Base-by-base conservation (phyloP, 2,888 invertebrate species). In the Drosophila anceps region DNA sequence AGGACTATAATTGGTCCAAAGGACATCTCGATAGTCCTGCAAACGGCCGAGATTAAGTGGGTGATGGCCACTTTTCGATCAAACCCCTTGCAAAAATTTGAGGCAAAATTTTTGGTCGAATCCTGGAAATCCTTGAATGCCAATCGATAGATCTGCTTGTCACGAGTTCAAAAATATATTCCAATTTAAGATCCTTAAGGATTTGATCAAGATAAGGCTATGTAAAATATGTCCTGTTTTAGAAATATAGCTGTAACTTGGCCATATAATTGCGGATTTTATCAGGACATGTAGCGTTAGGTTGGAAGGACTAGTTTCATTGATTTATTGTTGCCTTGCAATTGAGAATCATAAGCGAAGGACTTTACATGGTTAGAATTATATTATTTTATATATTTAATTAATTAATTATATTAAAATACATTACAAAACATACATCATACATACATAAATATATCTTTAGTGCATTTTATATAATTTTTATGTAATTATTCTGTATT, bases 71-170 rank as follows among this genome's bases (percentile, higher is more conserved):
- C 4, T 46, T 46, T 46, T 27, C 24, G 24, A 46, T 24, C 24
- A 46, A 46, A 27, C 44, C 44, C 44, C 44, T 46, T 46, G 44
- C 24, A 15, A 46, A 46, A 46, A 46, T 27, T 46, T 13, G 44
- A 8, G 24, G 1, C 7, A 10, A 29, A 29, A 29, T n/a, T 48
- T 48, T 48, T 48, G n/a, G 4, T n/a, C 2, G n/a, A 29, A 27
- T 46, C 15, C 44, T 9, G 44, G 15, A 46, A 46, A 46, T 46
- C 24, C 44, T 46, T 46, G 44, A 46, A 46, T 46, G 24, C 15
- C 44, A 46, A 46, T 46, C 44, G 44, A 46, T 27, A 46, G 24
- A 15, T 27, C 1, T 46, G 24, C 8, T 8, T 8, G 4, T 4
- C 8, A 27, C 24, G 1, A 24, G 3, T 15, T 46, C 24, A 46